These are phyloP conservation scores for Lamprologus ornatipinnis DNA, from an alignment of 2,113 vertebrate species.

Conservation along the genomic window DNA sequence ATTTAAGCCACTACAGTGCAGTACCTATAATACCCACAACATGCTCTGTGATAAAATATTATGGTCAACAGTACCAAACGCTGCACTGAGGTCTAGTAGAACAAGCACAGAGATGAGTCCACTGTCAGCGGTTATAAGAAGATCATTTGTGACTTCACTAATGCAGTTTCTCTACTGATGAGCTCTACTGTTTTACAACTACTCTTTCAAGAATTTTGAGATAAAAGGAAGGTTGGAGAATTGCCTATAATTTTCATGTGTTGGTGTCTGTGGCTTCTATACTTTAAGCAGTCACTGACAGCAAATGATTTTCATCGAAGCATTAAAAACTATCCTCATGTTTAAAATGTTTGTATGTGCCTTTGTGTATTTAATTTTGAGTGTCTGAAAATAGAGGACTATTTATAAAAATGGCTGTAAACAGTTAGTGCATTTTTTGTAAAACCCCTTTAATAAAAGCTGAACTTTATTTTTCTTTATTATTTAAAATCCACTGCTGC, in stretches of 20 bases:
- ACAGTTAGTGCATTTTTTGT: neutral
- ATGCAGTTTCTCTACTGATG: neutral
- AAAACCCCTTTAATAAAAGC: neutral
- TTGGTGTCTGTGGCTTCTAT: neutral
- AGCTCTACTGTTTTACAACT: neutral
- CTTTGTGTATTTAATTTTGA: neutral
- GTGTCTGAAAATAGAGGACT: neutral
- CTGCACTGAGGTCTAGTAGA: neutral
- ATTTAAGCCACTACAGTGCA: neutral
- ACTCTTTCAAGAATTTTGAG: neutral
- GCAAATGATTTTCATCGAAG: neutral
- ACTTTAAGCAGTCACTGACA: neutral
- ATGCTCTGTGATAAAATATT: neutral
- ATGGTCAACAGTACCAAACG: neutral
- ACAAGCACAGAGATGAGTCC: neutral
- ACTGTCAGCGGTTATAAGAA: neutral
- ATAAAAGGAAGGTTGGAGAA: neutral
- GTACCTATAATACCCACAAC: neutral
- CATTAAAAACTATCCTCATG: fast-evolving
- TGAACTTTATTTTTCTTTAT: neutral
- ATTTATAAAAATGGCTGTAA: neutral
- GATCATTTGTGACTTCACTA: neutral
- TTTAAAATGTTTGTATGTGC: neutral
- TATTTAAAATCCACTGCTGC: neutral
- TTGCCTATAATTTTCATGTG: neutral